These are phyloP conservation scores for Ataeniobius toweri DNA, from an alignment of 2,797 vertebrate genomes.

Conservation along the genomic window DNA sequence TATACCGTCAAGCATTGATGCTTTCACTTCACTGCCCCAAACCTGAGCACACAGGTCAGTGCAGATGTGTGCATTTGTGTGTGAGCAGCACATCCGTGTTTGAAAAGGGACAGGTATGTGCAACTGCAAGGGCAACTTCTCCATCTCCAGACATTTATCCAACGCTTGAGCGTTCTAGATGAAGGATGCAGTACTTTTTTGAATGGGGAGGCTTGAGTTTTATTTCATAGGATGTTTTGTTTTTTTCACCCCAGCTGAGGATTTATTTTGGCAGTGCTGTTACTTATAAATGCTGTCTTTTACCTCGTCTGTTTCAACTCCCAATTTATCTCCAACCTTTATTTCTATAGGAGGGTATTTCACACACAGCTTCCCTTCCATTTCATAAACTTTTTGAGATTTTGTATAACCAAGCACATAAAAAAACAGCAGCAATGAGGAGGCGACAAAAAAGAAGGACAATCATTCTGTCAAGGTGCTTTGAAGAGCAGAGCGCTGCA, in stretches of 20 bases:
- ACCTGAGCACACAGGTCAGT: constrained; percentile 39
- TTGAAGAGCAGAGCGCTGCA: constrained; percentile 78
- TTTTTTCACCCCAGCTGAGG: constrained; percentile 66
- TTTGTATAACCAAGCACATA: constrained; percentile 74
- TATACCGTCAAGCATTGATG: constrained; percentile 39
- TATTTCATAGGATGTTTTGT: constrained; percentile 77
- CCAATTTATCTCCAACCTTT: constrained; percentile 74
- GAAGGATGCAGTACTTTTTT: constrained; percentile 76
- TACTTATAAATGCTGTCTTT: constrained; percentile 70
- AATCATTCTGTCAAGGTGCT: constrained; percentile 78
- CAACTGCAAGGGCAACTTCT: constrained; percentile 72
- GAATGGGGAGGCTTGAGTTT: constrained; percentile 71
- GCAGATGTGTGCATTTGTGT: constrained; percentile 8
- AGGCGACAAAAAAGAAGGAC: constrained; percentile 60
- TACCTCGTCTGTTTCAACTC: constrained; percentile 61
- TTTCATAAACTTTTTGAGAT: constrained; percentile 78
- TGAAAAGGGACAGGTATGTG: constrained; percentile 50
- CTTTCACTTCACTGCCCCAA: constrained; percentile 49
- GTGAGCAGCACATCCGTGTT: constrained; percentile 19
- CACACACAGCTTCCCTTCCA: constrained; percentile 58
- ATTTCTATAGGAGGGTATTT: constrained; percentile 65
- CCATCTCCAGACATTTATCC: constrained; percentile 74
- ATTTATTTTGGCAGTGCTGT: constrained; percentile 76
- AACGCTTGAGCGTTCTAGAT: constrained; percentile 74
- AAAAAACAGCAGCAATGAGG: constrained; percentile 56